Evolutionary conservation across 2,888 invertebrate species (phyloP), one percentile per base, ranked within the genome.

Genomic region (Pyrrhia umbra): DNA sequence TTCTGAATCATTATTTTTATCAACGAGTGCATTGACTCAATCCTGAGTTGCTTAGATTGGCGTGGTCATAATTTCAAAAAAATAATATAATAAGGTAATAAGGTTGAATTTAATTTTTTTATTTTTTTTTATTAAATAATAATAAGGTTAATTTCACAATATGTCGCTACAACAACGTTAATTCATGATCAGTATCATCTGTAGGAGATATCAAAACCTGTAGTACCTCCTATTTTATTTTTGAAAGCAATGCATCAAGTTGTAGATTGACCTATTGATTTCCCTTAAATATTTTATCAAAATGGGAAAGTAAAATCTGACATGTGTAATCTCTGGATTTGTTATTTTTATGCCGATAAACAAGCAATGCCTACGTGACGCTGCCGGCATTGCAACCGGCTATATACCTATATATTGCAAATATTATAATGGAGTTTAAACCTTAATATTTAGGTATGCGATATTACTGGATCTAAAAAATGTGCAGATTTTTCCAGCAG

Each of bases 281-380:
- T 6, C 73, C 21, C 65, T 72, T 65, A 58, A 75, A 40, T 58
- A 42, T 47, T 18, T 75, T 68, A 68, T 75, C 76, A 10, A n/a
- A 10, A 15, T 3, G 13, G n/a, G 45, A 18, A 40, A 45, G 25
- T 39, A 20, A 43, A 25, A 73, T 49, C 40, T 68, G 49, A 45
- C 25, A 51, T 21, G 3, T 65, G 6, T 40, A 67, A 43, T 21
- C n/a, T n/a, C 21, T 6, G 6, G n/a, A 45, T 74, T 70, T 45
- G 27, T 27, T 16, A 62, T 68, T 52, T 40, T 2, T 30, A 18
- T 23, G 46, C 52, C 59, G 55, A 73, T 62, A 58, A 43, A n/a
- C 18, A 15, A 0, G 1, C 20, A 15, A 27, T 47, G 75, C 51
- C 60, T 80, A 76, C 80, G 76, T 76, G 76, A 55, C 43, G 55